Evolutionary conservation across 2,888 invertebrate species (phyloP).

Genomic region (Ashinkailepas kermadecensis): DNA sequence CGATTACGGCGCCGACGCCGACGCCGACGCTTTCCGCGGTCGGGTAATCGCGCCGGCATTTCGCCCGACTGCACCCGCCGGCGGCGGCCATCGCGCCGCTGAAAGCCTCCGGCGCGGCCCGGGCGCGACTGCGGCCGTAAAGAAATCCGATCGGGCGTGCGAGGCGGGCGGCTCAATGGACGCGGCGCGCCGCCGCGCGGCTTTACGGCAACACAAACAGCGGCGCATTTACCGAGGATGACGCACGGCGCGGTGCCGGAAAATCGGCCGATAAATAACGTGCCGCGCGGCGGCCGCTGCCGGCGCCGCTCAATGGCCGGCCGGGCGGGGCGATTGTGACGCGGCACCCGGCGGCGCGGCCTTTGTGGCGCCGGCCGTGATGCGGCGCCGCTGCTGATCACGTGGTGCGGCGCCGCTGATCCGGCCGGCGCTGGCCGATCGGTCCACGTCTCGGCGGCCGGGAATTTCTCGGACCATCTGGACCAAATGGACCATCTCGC

Average conservation of each 20-base stretch:
- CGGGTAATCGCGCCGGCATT: no score
- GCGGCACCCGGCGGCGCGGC: not conserved
- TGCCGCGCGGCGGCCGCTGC: not conserved
- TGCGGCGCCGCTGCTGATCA: not conserved
- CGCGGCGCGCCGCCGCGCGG: not conserved
- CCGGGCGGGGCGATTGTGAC: not conserved
- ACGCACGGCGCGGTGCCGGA: not conserved
- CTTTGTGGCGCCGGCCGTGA: constrained; percentile 6
- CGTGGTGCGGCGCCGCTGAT: not conserved
- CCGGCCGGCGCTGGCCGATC: not conserved
- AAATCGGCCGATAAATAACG: not conserved
- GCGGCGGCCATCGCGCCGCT: not conserved
- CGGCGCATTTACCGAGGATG: not conserved
- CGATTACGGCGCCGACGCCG: not conserved
- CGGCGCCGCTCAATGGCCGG: not conserved
- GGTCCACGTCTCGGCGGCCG: no score
- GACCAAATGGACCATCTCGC: no score
- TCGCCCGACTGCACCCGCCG: not conserved
- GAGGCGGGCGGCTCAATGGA: not conserved
- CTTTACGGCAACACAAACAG: not conserved
- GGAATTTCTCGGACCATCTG: no score
- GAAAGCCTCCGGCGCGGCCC: no score
- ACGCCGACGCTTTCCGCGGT: not conserved
- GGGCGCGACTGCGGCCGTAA: not conserved
- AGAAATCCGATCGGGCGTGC: not conserved